Evolutionary conservation across 2,113 vertebrate species (phyloP), one percentile per base, ranked within the genome.

Genomic region (Candoia aspera): DNA sequence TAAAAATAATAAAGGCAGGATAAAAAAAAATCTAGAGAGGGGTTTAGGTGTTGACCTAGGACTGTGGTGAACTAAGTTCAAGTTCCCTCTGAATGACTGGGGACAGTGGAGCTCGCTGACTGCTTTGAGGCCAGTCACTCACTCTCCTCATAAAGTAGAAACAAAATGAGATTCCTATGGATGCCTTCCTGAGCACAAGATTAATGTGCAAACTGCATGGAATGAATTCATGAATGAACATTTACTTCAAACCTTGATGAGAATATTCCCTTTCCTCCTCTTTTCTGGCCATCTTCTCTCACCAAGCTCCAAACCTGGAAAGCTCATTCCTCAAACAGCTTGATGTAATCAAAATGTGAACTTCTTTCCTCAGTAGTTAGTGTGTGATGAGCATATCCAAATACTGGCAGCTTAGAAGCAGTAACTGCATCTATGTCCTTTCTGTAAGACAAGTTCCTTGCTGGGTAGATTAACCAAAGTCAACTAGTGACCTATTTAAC

Each of bases 401-500:
- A 73, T 79, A 57, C 19, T 91, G 23, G 49, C 93, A 96, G 93
- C 73, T 95, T 93, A 89, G 68, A 58, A 91, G 94, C 84, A 94
- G 42, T 49, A 26, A 57, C 57, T 91, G 91, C 87, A 49, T 49
- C 87, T 13, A 85, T 3, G 37, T 59, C 55, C 64, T 92, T 94
- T 93, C 92, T 87, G 91, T 90, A 95, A 84, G 84, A 86, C 90
- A 92, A 89, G 64, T 87, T 2, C 91, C 86, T 95, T 94, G 58
- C 86, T 94, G 92, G 93, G 93, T 94, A 95, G 95, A 94, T 94
- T 89, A 93, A 91, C 90, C 89, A 64, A 94, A 94, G 79, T 91
- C 93, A 94, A 89, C 90, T 55, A 95, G 94, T 60, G 37, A 93
- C 49, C 55, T 54, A 26, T 93, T 92, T 92, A 64, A 96, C 93